A percentile compares a stretch with the other conserved stretches of the same genome.
These are phyloP conservation scores for Characodon lateralis DNA, from an alignment of 2,797 vertebrate species.

Conservation along the genomic window DNA sequence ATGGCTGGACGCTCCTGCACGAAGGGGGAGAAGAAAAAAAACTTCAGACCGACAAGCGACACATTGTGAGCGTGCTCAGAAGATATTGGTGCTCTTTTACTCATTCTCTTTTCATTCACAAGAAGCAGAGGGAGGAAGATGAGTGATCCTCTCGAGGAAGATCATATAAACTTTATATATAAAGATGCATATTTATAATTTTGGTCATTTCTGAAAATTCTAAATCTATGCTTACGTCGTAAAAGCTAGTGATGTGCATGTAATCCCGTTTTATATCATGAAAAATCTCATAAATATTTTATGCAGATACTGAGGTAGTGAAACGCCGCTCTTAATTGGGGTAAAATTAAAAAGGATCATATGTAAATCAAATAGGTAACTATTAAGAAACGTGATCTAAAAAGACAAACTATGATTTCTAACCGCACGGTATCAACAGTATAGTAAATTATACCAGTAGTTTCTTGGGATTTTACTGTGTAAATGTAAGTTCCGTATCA, in stretches of 20 bases:
- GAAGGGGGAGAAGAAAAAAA: constrained; percentile 20
- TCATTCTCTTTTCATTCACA: constrained; percentile 8
- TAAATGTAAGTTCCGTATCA: constrained; percentile 3
- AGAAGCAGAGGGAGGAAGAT: constrained; percentile 24
- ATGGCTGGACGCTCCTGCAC: constrained; percentile 68
- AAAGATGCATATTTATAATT: constrained; percentile 9
- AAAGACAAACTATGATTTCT: not conserved
- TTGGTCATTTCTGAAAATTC: not conserved
- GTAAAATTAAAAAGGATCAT: not conserved
- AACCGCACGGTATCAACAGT: not conserved
- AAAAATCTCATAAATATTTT: constrained; percentile 38
- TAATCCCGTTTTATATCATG: constrained; percentile 13
- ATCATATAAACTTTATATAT: constrained; percentile 7
- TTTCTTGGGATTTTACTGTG: no score
- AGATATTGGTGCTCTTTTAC: constrained; percentile 39
- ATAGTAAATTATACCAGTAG: no score
- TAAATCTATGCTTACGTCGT: not conserved
- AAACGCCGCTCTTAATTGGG: constrained; percentile 28
- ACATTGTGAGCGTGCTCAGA: constrained; percentile 51
- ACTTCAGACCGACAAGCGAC: constrained; percentile 61
- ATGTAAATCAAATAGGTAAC: not conserved
- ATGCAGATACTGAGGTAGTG: constrained; percentile 6
- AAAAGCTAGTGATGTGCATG: not conserved
- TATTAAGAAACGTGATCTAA: not conserved
- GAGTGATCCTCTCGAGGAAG: not conserved